Percentiles rank a stretch among this genome's conserved stretches.
Evolutionary conservation across 2,888 invertebrate genomes (phyloP).

Genomic region (Blomia tropicalis): DNA sequence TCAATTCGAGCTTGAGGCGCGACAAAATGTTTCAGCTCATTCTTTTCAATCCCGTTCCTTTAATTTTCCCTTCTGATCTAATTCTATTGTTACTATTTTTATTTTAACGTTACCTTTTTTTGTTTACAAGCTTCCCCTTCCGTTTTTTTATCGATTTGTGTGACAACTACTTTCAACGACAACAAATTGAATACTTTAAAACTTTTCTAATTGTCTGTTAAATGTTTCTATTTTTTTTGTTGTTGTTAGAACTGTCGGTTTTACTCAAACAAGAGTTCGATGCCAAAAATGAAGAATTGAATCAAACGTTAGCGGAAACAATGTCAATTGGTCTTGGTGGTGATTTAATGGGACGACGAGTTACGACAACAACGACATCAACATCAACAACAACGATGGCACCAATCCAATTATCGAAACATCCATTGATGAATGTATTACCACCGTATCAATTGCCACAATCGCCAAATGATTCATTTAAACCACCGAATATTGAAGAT

Average conservation of each 20-base stretch:
- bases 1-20: too few species aligned
- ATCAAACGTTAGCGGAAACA: slow-evolving; percentile 6
- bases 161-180: too few species aligned
- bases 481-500: neutral
- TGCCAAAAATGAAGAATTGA: slow-evolving; percentile 19
- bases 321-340: slow-evolving; percentile 7
- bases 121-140: too few species aligned
- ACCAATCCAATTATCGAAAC: neutral
- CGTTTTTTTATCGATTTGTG: too few species aligned
- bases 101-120: too few species aligned
- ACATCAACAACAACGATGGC: neutral
- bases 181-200: too few species aligned
- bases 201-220: too few species aligned
- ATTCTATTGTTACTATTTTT: too few species aligned
- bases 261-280: slow-evolving; percentile 22
- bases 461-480: neutral
- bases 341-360: neutral
- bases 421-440: neutral
- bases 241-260: slow-evolving; percentile 15
- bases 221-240: too few species aligned
- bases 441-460: slow-evolving; percentile 5
- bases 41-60: too few species aligned
- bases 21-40: too few species aligned
- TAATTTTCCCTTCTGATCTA: too few species aligned
- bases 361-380: neutral